A percentile compares a stretch with the other conserved stretches of the same genome.
Conservation (phyloP, 2,797 vertebrate genomes). For the Cottoperca gobio region DNA sequence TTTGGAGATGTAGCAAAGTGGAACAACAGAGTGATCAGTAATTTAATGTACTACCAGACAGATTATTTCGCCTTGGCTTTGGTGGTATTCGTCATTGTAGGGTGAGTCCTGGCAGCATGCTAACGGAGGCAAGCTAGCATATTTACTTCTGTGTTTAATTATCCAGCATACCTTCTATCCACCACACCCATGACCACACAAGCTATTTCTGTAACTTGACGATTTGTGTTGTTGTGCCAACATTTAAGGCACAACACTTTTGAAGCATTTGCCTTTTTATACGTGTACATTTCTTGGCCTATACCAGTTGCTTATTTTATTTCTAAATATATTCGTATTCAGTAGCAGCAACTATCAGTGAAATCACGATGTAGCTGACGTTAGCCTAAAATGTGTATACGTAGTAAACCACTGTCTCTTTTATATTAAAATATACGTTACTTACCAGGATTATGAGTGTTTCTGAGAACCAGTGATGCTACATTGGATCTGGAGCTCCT, state of each 20-base stretch:
- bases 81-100: conserved; percentile 90
- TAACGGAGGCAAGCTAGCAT: conserved; percentile 41
- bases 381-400: neutral
- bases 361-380: neutral
- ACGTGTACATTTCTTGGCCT: neutral
- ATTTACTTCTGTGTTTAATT: conserved; percentile 29
- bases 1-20: conserved; percentile 91
- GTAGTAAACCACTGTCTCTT: fast-evolving
- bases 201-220: conserved; percentile 34
- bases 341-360: neutral
- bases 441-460: neutral
- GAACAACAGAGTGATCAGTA: conserved; percentile 96
- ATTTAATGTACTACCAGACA: conserved; percentile 96
- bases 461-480: neutral
- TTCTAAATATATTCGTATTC: neutral
- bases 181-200: conserved; percentile 57
- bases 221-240: conserved; percentile 8
- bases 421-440: neutral
- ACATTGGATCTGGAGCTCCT: neutral
- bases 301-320: neutral
- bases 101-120: conserved; percentile 84
- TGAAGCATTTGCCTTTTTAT: neutral
- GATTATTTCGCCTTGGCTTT: conserved; percentile 91
- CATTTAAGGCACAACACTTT: neutral
- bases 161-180: conserved; percentile 50